A percentile compares a stretch with the other conserved stretches of the same genome.
phyloP scores from a whole-genome alignment of 2,797 vertebrate genomes.

The Propithecus perrieri region DNA sequence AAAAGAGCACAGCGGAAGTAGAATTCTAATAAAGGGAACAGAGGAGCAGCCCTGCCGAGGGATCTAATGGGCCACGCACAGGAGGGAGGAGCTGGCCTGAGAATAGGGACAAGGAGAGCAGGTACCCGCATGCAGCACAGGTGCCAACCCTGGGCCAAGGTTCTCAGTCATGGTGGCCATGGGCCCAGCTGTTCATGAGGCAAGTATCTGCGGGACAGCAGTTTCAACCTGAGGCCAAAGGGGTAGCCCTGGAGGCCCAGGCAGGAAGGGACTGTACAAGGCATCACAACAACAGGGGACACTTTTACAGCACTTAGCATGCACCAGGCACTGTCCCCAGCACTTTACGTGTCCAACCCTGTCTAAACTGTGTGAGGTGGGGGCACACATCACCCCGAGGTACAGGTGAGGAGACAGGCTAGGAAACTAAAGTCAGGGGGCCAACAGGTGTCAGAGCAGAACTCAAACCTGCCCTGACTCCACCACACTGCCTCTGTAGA shows the following conservation, averaged over 20 bases:
- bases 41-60: not conserved
- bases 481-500: not conserved
- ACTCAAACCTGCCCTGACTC: not conserved
- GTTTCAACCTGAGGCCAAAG: not conserved
- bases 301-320: not conserved
- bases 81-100: not conserved
- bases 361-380: not conserved
- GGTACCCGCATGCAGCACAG: not conserved
- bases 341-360: not conserved
- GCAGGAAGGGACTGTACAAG: not conserved
- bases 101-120: not conserved
- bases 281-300: not conserved
- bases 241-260: not conserved
- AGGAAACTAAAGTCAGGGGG: not conserved
- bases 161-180: not conserved
- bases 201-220: not conserved
- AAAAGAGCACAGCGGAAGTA: not conserved
- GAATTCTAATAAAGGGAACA: not conserved
- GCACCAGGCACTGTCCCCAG: not conserved
- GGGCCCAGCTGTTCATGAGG: not conserved
- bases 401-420: not conserved
- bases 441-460: not conserved
- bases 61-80: rapidly evolving
- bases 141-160: not conserved
- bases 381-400: not conserved